Base-by-base conservation (phyloP, 2,888 invertebrate genomes). In the Nephrotoma appendiculata region DNA sequence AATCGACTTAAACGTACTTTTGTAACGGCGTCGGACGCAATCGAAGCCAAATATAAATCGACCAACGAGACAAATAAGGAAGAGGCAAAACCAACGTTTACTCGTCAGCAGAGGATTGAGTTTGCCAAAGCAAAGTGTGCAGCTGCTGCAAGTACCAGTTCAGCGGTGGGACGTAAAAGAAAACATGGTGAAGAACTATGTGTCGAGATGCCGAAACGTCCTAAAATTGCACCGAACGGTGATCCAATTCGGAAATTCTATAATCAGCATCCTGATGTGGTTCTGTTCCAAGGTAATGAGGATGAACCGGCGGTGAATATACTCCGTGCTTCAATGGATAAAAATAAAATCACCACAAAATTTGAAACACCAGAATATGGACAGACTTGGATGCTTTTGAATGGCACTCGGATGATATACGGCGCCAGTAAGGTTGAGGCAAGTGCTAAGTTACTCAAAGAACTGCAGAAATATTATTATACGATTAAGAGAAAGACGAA, bases 21-120 rank as follows among this genome's bases (percentile, higher is more conserved):
- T 90, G 95, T 96, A 0, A 92, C 94, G 88, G 96, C 96, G 9
- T 95, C 95, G 9, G 95, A 95, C 89, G 96, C 96, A 0, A 96
- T 96, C 0, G 95, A 95, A 89, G 94, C 94, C 83, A 95, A 95
- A 90, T 44, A 44, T 9, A 85, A 96, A 93, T 93, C 71, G 71
- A 71, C 7, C 5, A 71, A 71, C 5, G 71, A 71, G 71, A 71
- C 7, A 2, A 71, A 11, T 5, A 31, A 71, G 19, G 31, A 71
- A 9, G 9, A 5, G 5, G 6, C 19, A 7, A 11, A 31, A 7
- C 6, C 71, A 9, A 9, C 71, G 31, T 31, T 71, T 7, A 71
- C 19, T 6, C 71, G 71, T 2, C 19, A 71, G 11, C 71, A 71
- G 31, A 19, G 71, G 31, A 71, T 71, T 9, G 71, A 71, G 7